Conservation (phyloP, 2,888 invertebrate genomes). For the Temnothorax ravouxi region DNA sequence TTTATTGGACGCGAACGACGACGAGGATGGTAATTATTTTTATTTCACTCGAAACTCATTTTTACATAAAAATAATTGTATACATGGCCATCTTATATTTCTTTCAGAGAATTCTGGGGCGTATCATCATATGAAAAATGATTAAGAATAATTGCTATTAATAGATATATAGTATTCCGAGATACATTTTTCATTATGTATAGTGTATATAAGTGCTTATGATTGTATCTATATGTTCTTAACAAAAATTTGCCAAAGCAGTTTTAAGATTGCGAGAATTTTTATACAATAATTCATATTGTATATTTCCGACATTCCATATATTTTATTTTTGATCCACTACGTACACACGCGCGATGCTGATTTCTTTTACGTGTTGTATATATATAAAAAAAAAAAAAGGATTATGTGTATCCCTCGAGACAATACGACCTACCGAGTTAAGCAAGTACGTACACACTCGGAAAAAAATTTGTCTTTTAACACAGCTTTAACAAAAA, state of each 20-base stretch:
- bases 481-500: constrained; percentile 61
- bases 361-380: constrained; percentile 29
- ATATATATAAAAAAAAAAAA: not conserved
- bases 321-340: constrained; percentile 2
- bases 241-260: constrained; percentile 51
- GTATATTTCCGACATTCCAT: constrained; percentile 35
- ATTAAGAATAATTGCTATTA: constrained; percentile 73
- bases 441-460: constrained; percentile 55
- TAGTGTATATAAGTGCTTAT: constrained; percentile 61
- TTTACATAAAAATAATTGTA: constrained; percentile 4
- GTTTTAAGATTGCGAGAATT: constrained; percentile 36
- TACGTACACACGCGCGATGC: not conserved
- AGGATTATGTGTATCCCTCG: constrained; percentile 43
- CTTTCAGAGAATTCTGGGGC: constrained; percentile 76
- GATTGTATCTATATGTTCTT: constrained; percentile 52
- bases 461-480: constrained; percentile 65
- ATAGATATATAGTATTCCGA: constrained; percentile 35
- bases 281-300: constrained; percentile 5
- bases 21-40: constrained; percentile 88
- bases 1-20: constrained; percentile 96
- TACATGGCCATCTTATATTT: constrained; percentile 24
- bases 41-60: not conserved
- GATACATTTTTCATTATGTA: constrained; percentile 47
- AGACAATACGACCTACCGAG: constrained; percentile 75
- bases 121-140: constrained; percentile 84